Evolutionary conservation across 2,888 invertebrate genomes (phyloP).

Genomic region (Caenorhabditis sp.): DNA sequence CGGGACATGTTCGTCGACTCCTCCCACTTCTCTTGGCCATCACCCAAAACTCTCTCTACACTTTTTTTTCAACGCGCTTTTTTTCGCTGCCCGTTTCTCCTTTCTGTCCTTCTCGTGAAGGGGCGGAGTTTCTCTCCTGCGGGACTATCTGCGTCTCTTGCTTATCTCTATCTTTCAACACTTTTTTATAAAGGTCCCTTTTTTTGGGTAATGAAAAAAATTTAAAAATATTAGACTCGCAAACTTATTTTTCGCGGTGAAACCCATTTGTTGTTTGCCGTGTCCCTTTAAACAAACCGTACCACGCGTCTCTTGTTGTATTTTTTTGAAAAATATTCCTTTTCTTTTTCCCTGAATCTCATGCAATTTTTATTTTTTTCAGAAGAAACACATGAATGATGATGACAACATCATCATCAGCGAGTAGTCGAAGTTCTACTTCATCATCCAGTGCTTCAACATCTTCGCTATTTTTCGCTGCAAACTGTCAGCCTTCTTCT

Average conservation of each 20-base stretch:
- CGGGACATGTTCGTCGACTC: not conserved
- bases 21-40: not conserved
- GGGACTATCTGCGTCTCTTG: not conserved
- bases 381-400: not conserved
- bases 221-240: too few species aligned
- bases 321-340: not conserved
- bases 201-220: too few species aligned
- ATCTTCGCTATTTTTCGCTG: not conserved
- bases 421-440: not conserved
- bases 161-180: too few species aligned
- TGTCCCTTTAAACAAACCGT: not conserved
- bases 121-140: not conserved
- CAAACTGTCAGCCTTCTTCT: not conserved
- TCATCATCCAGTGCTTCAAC: not conserved
- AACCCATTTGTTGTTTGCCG: not conserved
- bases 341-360: not conserved
- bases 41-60: slow-evolving; percentile 1
- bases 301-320: not conserved
- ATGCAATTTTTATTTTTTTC: not conserved
- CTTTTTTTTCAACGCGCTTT: not conserved
- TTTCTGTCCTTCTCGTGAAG: not conserved
- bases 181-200: too few species aligned
- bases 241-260: not conserved
- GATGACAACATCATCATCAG: not conserved
- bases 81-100: not conserved